Percentiles rank a stretch among this genome's conserved stretches.
Conservation (phyloP, 2,888 invertebrate species). For the Drosophila buzzatii region DNA sequence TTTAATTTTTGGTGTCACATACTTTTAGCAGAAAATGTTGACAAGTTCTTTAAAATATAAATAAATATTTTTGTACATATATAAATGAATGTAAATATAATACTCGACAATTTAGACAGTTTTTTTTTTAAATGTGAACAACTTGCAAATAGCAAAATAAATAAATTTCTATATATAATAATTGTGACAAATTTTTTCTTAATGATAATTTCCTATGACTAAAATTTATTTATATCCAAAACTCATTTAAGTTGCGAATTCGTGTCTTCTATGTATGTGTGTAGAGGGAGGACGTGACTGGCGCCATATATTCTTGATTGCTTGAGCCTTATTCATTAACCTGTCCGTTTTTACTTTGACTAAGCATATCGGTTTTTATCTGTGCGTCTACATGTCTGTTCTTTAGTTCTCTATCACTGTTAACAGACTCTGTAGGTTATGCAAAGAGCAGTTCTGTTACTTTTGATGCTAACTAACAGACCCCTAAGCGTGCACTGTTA, state of each 20-base stretch:
- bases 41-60: slow-evolving; percentile 45
- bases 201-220: slow-evolving; percentile 23
- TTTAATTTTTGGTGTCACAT: slow-evolving; percentile 56
- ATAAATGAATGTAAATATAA: slow-evolving; percentile 1
- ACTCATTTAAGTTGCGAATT: slow-evolving; percentile 2
- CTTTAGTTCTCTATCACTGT: not conserved
- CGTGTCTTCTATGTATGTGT: not conserved
- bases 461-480: no score
- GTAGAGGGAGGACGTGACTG: not conserved
- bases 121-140: not conserved
- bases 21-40: slow-evolving; percentile 55
- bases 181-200: slow-evolving; percentile 22
- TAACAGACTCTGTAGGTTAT: no score
- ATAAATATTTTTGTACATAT: slow-evolving; percentile 19
- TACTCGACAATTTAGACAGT: not conserved
- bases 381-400: not conserved
- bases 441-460: no score
- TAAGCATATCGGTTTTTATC: not conserved
- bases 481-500: no score
- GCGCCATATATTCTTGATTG: not conserved
- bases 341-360: not conserved
- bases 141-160: slow-evolving; percentile 3
- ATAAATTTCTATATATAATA: slow-evolving; percentile 18
- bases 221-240: not conserved
- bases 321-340: no score